Conservation (phyloP, 1,140 invertebrate species). For the Heliconius himera region DNA sequence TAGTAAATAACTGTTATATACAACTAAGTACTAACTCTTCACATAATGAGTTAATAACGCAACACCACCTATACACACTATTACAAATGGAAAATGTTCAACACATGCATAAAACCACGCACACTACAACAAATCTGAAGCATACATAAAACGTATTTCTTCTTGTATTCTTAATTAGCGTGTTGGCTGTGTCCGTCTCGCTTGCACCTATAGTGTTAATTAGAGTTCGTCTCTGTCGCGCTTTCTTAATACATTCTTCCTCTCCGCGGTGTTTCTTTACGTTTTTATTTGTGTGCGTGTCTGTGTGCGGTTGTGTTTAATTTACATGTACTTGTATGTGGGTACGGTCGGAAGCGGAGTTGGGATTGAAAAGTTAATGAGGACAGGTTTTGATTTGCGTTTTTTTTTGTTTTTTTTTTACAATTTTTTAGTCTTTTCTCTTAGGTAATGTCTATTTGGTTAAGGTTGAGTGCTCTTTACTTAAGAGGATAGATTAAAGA, state of each 20-base stretch:
- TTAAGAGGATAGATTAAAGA: too few relatives aligned
- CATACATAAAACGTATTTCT: conserved; percentile 80
- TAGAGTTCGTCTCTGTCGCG: conserved; percentile 70
- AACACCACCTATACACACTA: conserved; percentile 67
- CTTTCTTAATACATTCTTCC: conserved; percentile 82
- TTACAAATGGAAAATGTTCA: conserved; percentile 66
- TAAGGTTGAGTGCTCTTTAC: neutral
- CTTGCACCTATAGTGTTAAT: conserved; percentile 68
- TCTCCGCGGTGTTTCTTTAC: conserved; percentile 80
- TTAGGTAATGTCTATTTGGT: neutral
- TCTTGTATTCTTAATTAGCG: conserved; percentile 82
- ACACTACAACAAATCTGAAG: conserved; percentile 53
- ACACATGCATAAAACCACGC: conserved; percentile 62
- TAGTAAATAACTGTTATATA: conserved; percentile 75
- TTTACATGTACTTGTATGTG: conserved; percentile 81
- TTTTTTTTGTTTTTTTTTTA: neutral
- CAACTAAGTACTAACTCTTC: conserved; percentile 67
- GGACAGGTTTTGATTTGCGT: conserved; percentile 14
- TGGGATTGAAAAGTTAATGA: conserved; percentile 25
- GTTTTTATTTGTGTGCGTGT: conserved; percentile 81
- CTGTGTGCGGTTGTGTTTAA: conserved; percentile 81
- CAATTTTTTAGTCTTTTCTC: neutral
- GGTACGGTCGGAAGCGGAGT: conserved; percentile 53
- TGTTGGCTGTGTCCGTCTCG: conserved; percentile 62
- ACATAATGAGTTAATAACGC: conserved; percentile 80